Conservation (phyloP, 1,140 invertebrate species). For the Hestina assimilis region DNA sequence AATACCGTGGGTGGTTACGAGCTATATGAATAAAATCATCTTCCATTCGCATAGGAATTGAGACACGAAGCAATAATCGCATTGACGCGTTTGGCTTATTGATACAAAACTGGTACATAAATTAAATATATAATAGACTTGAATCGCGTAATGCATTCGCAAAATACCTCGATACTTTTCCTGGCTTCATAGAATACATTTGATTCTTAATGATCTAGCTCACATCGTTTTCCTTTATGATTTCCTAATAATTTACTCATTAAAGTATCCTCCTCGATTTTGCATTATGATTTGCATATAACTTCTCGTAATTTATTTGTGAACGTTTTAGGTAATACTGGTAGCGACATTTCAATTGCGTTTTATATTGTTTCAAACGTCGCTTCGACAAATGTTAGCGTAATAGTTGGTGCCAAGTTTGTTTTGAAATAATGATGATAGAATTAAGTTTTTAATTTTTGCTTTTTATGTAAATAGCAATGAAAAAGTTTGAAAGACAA, state of each 20-base stretch:
- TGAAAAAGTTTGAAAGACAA: no score
- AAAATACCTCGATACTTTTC: conserved; percentile 26
- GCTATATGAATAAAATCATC: conserved; percentile 51
- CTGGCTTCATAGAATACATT: conserved; percentile 26
- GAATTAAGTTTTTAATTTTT: not conserved
- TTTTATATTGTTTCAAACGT: conserved; percentile 18
- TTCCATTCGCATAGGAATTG: conserved; percentile 54
- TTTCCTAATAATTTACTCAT: conserved; percentile 27
- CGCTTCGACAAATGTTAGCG: not conserved
- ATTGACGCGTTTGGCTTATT: conserved; percentile 34
- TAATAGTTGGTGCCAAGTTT: not conserved
- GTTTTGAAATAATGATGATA: not conserved
- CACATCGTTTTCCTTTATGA: conserved; percentile 27
- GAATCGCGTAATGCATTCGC: conserved; percentile 18
- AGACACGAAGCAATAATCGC: conserved; percentile 44
- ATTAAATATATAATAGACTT: conserved; percentile 33
- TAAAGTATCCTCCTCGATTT: conserved; percentile 16
- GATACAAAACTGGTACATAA: conserved; percentile 37
- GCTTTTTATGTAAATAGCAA: no score
- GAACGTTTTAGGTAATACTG: conserved; percentile 16
- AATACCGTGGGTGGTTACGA: conserved; percentile 54
- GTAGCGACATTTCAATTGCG: conserved; percentile 18
- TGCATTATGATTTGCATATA: conserved; percentile 20
- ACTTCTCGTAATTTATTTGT: conserved; percentile 22
- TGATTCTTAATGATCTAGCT: conserved; percentile 25